These are phyloP conservation scores for Taenioides sp. DNA, from an alignment of 2,797 vertebrate genomes.

Conservation along the genomic window DNA sequence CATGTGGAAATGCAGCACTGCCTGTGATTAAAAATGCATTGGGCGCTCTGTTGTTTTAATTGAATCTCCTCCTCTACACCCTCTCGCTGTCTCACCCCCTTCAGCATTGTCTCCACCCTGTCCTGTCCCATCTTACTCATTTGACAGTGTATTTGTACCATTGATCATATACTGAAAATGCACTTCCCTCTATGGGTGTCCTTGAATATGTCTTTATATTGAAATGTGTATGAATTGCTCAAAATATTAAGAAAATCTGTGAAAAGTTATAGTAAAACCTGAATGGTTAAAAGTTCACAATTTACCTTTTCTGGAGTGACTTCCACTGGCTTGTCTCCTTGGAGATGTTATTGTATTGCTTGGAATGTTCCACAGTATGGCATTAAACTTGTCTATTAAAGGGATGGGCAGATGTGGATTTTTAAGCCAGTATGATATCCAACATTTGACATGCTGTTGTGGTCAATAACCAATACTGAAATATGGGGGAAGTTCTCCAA, in stretches of 20 bases:
- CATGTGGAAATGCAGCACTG: constrained; percentile 54
- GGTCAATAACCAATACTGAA: too few species aligned
- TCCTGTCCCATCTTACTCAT: constrained; percentile 20
- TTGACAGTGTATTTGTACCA: constrained; percentile 27
- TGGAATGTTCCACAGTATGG: too few species aligned
- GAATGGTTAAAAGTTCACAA: too few species aligned
- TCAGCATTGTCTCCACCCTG: constrained; percentile 19
- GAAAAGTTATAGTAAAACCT: neutral
- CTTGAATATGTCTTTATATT: neutral
- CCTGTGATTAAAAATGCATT: constrained; percentile 74
- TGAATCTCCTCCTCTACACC: constrained; percentile 62
- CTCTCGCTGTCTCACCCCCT: constrained; percentile 15
- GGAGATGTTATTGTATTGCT: too few species aligned
- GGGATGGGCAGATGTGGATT: too few species aligned
- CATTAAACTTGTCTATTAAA: too few species aligned
- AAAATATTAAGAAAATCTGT: neutral
- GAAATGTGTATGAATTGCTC: neutral
- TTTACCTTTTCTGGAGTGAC: too few species aligned
- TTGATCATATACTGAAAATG: neutral
- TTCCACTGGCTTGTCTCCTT: too few species aligned
- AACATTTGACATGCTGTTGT: too few species aligned
- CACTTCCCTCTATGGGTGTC: constrained; percentile 5
- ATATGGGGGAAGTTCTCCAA: too few species aligned
- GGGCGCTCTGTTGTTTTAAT: constrained; percentile 66
- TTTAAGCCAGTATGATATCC: too few species aligned